These are phyloP conservation scores for Drosophila equinoxialis DNA, from an alignment of 1,140 invertebrate genomes.

Conservation along the genomic window DNA sequence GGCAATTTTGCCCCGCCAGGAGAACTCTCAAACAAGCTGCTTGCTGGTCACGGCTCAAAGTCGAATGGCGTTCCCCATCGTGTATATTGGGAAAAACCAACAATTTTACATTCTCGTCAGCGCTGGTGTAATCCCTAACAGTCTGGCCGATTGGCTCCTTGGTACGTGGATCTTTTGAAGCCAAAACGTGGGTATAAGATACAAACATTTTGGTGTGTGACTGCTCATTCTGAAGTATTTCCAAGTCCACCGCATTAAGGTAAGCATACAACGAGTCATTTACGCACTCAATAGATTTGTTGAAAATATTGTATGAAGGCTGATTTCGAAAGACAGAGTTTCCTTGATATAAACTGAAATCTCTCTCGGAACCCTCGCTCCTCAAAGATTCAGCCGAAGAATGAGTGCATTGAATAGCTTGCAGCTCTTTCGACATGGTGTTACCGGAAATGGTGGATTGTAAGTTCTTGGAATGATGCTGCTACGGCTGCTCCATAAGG, in stretches of 20 bases:
- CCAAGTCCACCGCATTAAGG: constrained; percentile 57
- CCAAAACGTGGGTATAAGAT: constrained; percentile 20
- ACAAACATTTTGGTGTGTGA: constrained; percentile 31
- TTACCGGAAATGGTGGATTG: too few species aligned
- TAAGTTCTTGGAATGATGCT: too few species aligned
- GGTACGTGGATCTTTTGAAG: constrained; percentile 50
- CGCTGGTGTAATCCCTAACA: constrained; percentile 32
- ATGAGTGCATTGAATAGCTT: too few species aligned
- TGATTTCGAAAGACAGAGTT: constrained; percentile 44
- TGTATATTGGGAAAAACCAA: constrained; percentile 41
- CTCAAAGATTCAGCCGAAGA: too few species aligned
- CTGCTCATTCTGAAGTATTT: constrained; percentile 38
- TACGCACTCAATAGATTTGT: constrained; percentile 46
- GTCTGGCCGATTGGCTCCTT: constrained; percentile 16
- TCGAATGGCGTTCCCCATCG: constrained; percentile 24
- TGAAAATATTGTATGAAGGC: constrained; percentile 60
- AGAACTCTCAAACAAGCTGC: constrained; percentile 56
- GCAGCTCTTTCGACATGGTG: too few species aligned
- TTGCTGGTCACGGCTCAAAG: constrained; percentile 40
- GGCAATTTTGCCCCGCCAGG: constrained; percentile 37
- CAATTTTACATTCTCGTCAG: background rate
- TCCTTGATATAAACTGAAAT: constrained; percentile 34
- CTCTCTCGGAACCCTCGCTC: background rate
- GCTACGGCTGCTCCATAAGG: background rate
- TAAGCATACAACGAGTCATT: constrained; percentile 45